Conservation (phyloP, 2,113 vertebrate genomes). For the Triplophysa tibetana region DNA sequence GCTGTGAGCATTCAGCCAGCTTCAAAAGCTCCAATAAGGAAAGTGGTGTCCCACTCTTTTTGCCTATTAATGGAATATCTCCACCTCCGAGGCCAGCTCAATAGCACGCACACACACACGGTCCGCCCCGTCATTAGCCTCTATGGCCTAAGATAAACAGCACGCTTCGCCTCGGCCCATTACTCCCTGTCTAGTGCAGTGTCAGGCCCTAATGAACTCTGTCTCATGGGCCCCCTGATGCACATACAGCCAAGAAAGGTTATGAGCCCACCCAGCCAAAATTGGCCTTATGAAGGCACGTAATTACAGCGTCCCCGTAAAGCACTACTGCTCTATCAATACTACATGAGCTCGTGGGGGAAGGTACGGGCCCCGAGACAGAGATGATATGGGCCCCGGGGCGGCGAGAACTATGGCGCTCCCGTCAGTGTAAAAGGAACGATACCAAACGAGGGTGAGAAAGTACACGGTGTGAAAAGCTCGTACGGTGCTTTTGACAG, state of each 20-base stretch:
- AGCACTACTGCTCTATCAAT: conserved; percentile 52
- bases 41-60: conserved; percentile 34
- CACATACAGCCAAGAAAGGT: conserved; percentile 40
- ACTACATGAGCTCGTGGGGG: conserved; percentile 48
- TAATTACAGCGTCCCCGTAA: conserved; percentile 52
- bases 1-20: conserved; percentile 60
- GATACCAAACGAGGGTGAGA: conserved; percentile 2
- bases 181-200: conserved; percentile 69
- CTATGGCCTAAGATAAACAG: conserved; percentile 58
- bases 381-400: conserved; percentile 33
- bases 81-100: conserved; percentile 26
- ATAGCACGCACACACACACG: conserved; percentile 54
- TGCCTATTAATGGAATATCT: conserved; percentile 48
- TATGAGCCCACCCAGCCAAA: conserved; percentile 42
- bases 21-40: conserved; percentile 60
- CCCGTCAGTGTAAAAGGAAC: not conserved
- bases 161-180: conserved; percentile 56
- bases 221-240: conserved; percentile 39
- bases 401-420: not conserved
- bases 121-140: conserved; percentile 68
- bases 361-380: conserved; percentile 31
- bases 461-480: not conserved
- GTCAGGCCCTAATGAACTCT: conserved; percentile 54
- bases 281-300: conserved; percentile 56
- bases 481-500: conserved; percentile 7